Conservation (phyloP, 2,797 vertebrate species). For the Ictinia mississippiensis region DNA sequence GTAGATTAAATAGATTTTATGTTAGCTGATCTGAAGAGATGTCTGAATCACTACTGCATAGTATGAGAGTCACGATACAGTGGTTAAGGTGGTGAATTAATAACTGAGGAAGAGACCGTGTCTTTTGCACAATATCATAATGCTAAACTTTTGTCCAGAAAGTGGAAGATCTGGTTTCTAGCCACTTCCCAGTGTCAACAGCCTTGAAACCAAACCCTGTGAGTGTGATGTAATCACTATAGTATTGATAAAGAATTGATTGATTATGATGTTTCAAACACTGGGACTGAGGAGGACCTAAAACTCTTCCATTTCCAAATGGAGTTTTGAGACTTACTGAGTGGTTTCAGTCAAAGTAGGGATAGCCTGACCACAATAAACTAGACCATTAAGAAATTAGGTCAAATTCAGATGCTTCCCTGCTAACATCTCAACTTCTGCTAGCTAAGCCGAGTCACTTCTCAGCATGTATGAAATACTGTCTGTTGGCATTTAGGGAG, state of each 20-base stretch:
- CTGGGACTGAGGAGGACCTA: not conserved
- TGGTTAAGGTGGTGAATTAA: not conserved
- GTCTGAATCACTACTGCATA: not conserved
- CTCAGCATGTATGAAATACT: not conserved
- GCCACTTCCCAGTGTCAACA: not conserved
- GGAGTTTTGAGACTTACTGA: not conserved
- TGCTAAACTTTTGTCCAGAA: not conserved
- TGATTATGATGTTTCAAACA: not conserved
- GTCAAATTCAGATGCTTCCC: not conserved
- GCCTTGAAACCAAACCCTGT: not conserved
- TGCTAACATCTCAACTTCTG: not conserved
- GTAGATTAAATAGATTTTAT: not conserved
- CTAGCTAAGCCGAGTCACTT: not conserved
- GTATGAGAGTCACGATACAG: not conserved
- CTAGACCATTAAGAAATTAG: not conserved
- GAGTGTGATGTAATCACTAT: not conserved
- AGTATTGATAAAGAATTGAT: not conserved
- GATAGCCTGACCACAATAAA: not conserved
- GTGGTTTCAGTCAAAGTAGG: not conserved
- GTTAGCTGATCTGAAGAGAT: not conserved
- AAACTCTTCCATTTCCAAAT: not conserved
- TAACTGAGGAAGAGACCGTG: not conserved
- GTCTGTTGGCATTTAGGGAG: not conserved
- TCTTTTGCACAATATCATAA: not conserved
- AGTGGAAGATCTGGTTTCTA: not conserved